Evolutionary conservation across 2,113 vertebrate genomes (phyloP).

Genomic region (Holacanthus passer): DNA sequence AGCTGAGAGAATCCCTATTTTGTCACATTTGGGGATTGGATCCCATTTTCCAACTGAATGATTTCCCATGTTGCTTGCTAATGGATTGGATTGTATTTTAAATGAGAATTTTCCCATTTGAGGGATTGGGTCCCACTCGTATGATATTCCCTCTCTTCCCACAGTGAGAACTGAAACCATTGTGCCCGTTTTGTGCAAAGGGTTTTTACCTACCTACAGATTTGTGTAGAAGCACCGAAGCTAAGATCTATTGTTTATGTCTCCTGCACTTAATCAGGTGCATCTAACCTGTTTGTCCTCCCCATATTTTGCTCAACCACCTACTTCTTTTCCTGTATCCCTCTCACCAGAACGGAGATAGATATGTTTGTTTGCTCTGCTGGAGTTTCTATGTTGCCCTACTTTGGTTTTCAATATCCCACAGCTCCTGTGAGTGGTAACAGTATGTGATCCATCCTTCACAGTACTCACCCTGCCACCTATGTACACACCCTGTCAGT

Average conservation of each 20-base stretch:
- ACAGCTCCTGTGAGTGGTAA: conserved; percentile 57
- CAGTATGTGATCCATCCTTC: conserved; percentile 57
- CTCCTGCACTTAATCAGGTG: background rate
- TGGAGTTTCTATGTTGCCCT: conserved; percentile 54
- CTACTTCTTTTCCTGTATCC: conserved; percentile 7
- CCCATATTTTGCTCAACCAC: background rate
- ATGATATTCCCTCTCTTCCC: background rate
- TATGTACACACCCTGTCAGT: conserved; percentile 38
- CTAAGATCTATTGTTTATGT: background rate
- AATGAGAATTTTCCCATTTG: conserved; percentile 42
- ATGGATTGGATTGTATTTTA: conserved; percentile 58
- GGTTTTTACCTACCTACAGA: background rate
- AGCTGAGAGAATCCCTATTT: conserved; percentile 38
- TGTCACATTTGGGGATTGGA: conserved; percentile 55
- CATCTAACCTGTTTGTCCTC: background rate
- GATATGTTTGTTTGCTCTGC: conserved; percentile 64
- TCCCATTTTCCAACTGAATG: conserved; percentile 55
- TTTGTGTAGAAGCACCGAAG: background rate
- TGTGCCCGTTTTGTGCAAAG: background rate
- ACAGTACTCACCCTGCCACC: conserved; percentile 37
- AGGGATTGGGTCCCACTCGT: conserved; percentile 20
- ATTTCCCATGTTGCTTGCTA: conserved; percentile 53
- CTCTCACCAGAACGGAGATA: conserved; percentile 27
- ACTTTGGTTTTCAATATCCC: conserved; percentile 46
- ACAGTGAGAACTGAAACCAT: conserved; percentile 22